These are phyloP conservation scores for Muntiacus muntjak DNA, from an alignment of 2,113 vertebrate genomes.

Conservation along the genomic window DNA sequence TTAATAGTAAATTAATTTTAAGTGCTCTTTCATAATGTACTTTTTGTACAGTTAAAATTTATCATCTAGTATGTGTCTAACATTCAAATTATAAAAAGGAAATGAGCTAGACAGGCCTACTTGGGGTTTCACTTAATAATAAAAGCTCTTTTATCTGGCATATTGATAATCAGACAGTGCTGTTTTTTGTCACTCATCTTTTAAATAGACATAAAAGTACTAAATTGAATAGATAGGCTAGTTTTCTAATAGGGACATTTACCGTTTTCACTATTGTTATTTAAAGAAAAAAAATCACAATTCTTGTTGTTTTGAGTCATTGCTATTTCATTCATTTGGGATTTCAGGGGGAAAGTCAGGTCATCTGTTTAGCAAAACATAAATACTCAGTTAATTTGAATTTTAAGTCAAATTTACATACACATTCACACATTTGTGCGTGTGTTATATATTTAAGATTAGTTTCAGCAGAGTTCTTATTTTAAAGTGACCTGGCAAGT, in stretches of 20 bases:
- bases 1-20: constrained; percentile 37
- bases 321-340: constrained; percentile 2
- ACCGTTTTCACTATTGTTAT: background rate
- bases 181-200: constrained; percentile 7
- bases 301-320: background rate
- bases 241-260: constrained; percentile 8
- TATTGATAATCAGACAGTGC: background rate
- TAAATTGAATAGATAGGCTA: constrained; percentile 21
- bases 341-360: background rate
- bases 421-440: background rate
- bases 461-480: background rate
- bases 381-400: background rate
- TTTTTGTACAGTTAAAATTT: background rate
- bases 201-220: constrained; percentile 33
- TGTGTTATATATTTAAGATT: background rate
- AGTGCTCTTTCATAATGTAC: background rate
- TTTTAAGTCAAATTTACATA: background rate
- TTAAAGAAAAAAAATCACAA: background rate
- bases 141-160: background rate
- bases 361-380: background rate
- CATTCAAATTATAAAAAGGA: background rate
- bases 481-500: constrained; percentile 16
- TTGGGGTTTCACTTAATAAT: background rate
- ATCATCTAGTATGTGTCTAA: background rate
- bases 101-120: background rate